Evolutionary conservation across 1,140 invertebrate species (phyloP), one percentile per base, ranked within the genome.

Genomic region (Lordiphosa mommai): DNA sequence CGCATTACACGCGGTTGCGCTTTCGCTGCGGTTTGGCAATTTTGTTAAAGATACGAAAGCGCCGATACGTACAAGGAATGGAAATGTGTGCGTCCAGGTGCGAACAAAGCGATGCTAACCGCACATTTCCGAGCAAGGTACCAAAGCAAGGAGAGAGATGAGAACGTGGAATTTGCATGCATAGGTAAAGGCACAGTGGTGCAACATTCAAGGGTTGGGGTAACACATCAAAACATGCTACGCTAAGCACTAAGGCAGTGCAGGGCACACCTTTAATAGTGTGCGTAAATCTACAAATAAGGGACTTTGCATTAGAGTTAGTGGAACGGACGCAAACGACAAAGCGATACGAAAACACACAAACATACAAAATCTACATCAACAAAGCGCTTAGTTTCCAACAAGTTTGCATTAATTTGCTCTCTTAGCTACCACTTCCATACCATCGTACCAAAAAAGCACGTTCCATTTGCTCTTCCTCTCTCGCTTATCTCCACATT

Each of bases 21-120:
- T 57, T 53, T 68, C 56, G 66, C 58, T 82, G 79, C 53, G 77
- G 77, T 77, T 82, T 85, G 43, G 79, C 77, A 85, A 70, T 82
- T 82, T 85, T 85, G 79, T 69, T 72, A 77, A 82, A 82, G 77
- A 82, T 82, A 59, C 79, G 33, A 60, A 70, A 67, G 76, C 76
- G 71, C 65, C 67, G 66, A 76, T 77, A 72, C 44, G 67, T 30
- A 61, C 47, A 55, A 68, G 37, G 38, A 53, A 53, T 37, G 40
- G 36, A 61, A 63, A 41, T 67, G 52, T 72, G 63, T 40, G 40
- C 61, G 60, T 34, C 37, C 52, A 82, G 77, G 77, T 77, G 77
- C 69, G 72, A 85, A 82, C 77, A 82, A 82, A 82, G 59, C 68
- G 63, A 51, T 77, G 3, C 53, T 46, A 32, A 48, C 14, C 10